Evolutionary conservation across 2,888 invertebrate species (phyloP).

Genomic region (Lypha dubia): DNA sequence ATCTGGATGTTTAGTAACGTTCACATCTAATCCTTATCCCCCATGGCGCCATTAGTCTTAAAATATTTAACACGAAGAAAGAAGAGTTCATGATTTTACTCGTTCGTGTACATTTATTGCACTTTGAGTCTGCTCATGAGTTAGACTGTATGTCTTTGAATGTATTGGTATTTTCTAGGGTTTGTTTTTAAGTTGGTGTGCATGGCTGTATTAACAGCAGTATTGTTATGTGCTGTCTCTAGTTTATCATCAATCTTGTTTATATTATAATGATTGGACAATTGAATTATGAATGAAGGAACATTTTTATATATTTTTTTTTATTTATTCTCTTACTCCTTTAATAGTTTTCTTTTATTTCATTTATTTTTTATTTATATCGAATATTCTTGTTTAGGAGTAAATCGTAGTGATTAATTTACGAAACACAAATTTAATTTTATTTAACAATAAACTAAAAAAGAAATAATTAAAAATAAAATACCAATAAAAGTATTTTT

Average conservation of each 20-base stretch:
- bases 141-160: slow-evolving; percentile 1
- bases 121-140: slow-evolving; percentile 7
- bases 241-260: slow-evolving; percentile 69
- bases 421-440: not conserved
- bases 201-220: slow-evolving; percentile 14
- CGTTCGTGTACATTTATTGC: slow-evolving; percentile 57
- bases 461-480: too few relatives aligned
- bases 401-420: slow-evolving; percentile 28
- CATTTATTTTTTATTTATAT: slow-evolving; percentile 21
- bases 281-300: slow-evolving; percentile 64
- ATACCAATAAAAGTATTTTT: too few relatives aligned
- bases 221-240: slow-evolving; percentile 55
- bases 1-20: slow-evolving; percentile 50
- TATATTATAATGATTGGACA: slow-evolving; percentile 68
- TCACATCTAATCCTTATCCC: slow-evolving; percentile 52
- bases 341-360: slow-evolving; percentile 18
- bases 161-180: not conserved
- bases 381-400: not conserved
- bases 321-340: not conserved
- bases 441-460: not conserved
- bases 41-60: slow-evolving; percentile 68
- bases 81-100: slow-evolving; percentile 58
- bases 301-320: slow-evolving; percentile 4
- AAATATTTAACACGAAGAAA: slow-evolving; percentile 41
- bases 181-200: slow-evolving; percentile 21